phyloP scores from a whole-genome alignment of 2,113 vertebrate genomes.

The Toxostoma redivivum region DNA sequence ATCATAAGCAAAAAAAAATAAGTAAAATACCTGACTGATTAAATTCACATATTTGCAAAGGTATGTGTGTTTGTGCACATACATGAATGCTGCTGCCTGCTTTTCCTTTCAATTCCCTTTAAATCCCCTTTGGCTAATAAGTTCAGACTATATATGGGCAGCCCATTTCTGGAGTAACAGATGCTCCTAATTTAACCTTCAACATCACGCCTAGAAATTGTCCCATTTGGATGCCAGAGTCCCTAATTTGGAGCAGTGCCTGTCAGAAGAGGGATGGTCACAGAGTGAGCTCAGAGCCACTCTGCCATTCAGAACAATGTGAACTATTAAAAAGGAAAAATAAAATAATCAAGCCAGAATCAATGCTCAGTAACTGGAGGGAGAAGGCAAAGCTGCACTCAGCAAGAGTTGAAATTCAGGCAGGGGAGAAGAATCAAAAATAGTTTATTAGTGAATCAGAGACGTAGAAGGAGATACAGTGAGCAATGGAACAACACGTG shows the following conservation, averaged over 20 bases:
- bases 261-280: neutral
- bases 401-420: neutral
- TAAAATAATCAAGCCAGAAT: neutral
- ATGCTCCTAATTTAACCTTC: slow-evolving; percentile 41
- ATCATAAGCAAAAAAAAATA: neutral
- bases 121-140: neutral
- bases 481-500: slow-evolving; percentile 12
- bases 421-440: neutral
- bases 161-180: slow-evolving; percentile 16
- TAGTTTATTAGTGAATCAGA: slow-evolving; percentile 38
- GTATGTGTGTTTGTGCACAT: neutral
- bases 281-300: rapidly evolving
- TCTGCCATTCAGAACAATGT: neutral
- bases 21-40: neutral
- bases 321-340: neutral
- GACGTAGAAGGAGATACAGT: neutral
- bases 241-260: neutral
- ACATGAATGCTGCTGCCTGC: neutral
- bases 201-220: slow-evolving; percentile 14
- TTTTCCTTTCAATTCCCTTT: neutral
- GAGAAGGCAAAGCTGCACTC: neutral
- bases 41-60: neutral
- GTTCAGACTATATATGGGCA: neutral
- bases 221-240: slow-evolving; percentile 9
- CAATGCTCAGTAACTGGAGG: neutral